Evolutionary conservation across 2,888 invertebrate genomes (phyloP), one percentile per base, ranked within the genome.

Genomic region (Miltochrista miniata): DNA sequence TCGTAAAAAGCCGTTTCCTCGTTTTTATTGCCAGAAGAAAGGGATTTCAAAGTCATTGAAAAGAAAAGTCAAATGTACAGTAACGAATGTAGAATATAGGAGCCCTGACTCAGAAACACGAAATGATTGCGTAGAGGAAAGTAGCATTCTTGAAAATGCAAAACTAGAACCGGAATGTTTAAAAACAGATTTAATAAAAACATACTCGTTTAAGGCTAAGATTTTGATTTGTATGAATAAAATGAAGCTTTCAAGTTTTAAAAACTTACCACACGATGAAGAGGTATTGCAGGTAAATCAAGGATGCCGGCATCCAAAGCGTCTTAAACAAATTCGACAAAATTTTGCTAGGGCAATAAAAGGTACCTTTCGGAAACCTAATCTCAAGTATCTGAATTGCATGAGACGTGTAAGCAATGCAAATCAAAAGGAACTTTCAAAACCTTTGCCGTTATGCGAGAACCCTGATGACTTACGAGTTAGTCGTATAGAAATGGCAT

Each of bases 1-100:
- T 38, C 38, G 37, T 7, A 30, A 33, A 13, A 37, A 38, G 8
- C 12, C n/a, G 14, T 38, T 37, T 9, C 10, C 18, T 10, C 37
- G 37, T 38, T 31, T 18, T 33, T 33, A 15, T 45, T 45, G 31
- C 30, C 33, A 44, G 34, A 45, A 44, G 15, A 49, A 45, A 15
- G 33, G 15, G n/a, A 39, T 12, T 43, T 35, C 43, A 11, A 43
- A 24, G 35, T 24, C 18, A 35, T 34, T 11, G 5, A 35, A 7
- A 12, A 43, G 2, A 24, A 35, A 18, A 43, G 7, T 24, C 0
- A 34, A 34, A 34, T 18, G 12, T 12, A 40, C 13, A 13, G 8
- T 7, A 35, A 24, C 2, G 34, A 12, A 5, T 13, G 13, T 8
- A 8, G 9, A 13, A 12, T 40, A 12, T 24, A 4, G 10, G 13